These are phyloP conservation scores for Hyperoplus lanceolatus DNA, from an alignment of 2,797 vertebrate species.

Conservation along the genomic window DNA sequence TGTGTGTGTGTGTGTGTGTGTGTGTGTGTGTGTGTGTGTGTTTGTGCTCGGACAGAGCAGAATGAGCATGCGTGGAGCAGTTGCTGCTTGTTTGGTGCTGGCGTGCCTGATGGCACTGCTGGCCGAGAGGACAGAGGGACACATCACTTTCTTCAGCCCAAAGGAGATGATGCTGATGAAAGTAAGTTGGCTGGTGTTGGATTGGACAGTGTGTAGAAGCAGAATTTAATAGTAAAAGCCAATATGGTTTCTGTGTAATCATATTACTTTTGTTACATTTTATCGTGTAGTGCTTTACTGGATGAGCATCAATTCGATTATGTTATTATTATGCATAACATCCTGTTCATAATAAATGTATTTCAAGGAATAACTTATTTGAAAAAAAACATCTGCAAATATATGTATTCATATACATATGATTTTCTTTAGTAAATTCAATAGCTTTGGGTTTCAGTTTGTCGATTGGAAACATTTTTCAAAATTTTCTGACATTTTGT, in stretches of 20 bases:
- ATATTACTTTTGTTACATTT: background rate
- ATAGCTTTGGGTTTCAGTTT: background rate
- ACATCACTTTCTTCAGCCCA: slow-evolving; percentile 88
- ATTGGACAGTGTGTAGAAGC: background rate
- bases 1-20: background rate
- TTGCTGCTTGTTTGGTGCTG: slow-evolving; percentile 77
- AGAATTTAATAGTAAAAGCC: background rate
- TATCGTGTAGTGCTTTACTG: background rate
- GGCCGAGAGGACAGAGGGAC: slow-evolving; percentile 83
- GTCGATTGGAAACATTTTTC: background rate
- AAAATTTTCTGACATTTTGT: background rate
- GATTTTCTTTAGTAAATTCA: background rate
- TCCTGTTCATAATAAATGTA: background rate
- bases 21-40: slow-evolving; percentile 26
- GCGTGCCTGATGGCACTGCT: slow-evolving; percentile 78
- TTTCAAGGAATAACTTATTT: background rate
- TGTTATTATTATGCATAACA: slow-evolving; percentile 4
- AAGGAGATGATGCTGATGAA: slow-evolving; percentile 86
- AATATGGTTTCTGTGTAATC: background rate
- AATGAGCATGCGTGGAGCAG: slow-evolving; percentile 75
- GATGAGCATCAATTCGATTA: background rate
- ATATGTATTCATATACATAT: too few relatives aligned
- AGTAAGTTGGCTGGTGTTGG: slow-evolving; percentile 72
- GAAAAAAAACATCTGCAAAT: too few relatives aligned
- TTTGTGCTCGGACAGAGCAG: slow-evolving; percentile 54